These are phyloP conservation scores for Thumatha senex DNA, from an alignment of 2,888 invertebrate species.

Conservation along the genomic window DNA sequence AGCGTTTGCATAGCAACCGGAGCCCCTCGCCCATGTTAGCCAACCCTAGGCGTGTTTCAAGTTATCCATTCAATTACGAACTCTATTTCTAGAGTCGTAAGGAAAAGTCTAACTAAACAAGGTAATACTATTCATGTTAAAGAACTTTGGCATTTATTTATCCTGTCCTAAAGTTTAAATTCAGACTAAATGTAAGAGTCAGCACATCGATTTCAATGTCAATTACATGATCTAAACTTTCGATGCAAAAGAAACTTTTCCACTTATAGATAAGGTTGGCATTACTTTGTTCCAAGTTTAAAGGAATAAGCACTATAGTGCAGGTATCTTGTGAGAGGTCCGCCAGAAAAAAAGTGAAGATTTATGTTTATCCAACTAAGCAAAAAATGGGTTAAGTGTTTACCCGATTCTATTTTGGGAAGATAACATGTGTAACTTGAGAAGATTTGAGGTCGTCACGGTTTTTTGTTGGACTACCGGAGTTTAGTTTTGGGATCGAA, in stretches of 20 bases:
- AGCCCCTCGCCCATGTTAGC: constrained; percentile 46
- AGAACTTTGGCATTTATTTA: constrained; percentile 10
- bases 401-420: constrained; percentile 51
- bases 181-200: constrained; percentile 16
- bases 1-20: constrained; percentile 59
- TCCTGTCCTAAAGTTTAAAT: neutral
- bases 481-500: constrained; percentile 6
- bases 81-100: neutral
- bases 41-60: constrained; percentile 27
- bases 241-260: constrained; percentile 6
- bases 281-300: constrained; percentile 11
- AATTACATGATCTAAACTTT: constrained; percentile 28
- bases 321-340: constrained; percentile 48
- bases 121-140: neutral
- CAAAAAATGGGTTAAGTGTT: constrained; percentile 72
- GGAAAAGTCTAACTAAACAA: constrained; percentile 8
- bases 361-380: constrained; percentile 60
- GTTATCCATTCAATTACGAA: constrained; percentile 13
- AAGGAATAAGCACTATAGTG: constrained; percentile 48
- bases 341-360: constrained; percentile 46
- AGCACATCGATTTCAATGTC: constrained; percentile 44
- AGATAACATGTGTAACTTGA: constrained; percentile 63
- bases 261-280: neutral
- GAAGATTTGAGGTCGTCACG: constrained; percentile 25
- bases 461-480: constrained; percentile 38